Base-by-base conservation (phyloP, 2,113 vertebrate genomes). In the Eurystomus gularis region DNA sequence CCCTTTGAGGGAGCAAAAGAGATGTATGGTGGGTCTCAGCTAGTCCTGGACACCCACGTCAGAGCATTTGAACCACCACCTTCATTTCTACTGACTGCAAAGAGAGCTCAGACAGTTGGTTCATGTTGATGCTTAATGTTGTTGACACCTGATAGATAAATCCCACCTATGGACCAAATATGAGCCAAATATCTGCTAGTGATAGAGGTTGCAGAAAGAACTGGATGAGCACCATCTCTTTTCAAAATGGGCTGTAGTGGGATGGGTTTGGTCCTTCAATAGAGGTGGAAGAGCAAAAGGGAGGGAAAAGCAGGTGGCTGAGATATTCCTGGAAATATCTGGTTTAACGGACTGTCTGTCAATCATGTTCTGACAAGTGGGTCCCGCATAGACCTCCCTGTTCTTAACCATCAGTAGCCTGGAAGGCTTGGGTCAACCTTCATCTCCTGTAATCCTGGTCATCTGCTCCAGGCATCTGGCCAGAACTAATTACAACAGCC, bases 91-190 rank as follows among this genome's bases (percentile, higher is more conserved):
- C 44, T 12, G 44, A 9, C 25, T 37, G 46, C 11, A n/a, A 24
- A 33, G 40, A 11, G 5, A 11, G 26, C 19, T 23, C 5, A 18
- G 31, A 52, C 25, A 5, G 18, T 6, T 58, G 70, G 37, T 24
- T 77, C 2, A 8, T 9, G 18, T 11, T 14, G 9, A 3, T 0
- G 0, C 33, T 44, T 42, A 7, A 17, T 6, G 5, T 11, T 52
- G 25, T 26, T 49, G 60, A 33, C 26, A 55, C 7, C 10, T 33
- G 39, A 37, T 17, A 33, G 21, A 25, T 33, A 5, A 72, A n/a
- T 39, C 51, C 40, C 39, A 61, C 5, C 19, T 61, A 1, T 5
- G 21, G 46, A 66, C 42, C 20, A 57, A 26, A 54, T 10, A 8
- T 6, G 25, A 42, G 23, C 37, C 33, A 35, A 7, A 65, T 16